Conservation (phyloP, 1,140 invertebrate species). For the Melitaea cinxia region DNA sequence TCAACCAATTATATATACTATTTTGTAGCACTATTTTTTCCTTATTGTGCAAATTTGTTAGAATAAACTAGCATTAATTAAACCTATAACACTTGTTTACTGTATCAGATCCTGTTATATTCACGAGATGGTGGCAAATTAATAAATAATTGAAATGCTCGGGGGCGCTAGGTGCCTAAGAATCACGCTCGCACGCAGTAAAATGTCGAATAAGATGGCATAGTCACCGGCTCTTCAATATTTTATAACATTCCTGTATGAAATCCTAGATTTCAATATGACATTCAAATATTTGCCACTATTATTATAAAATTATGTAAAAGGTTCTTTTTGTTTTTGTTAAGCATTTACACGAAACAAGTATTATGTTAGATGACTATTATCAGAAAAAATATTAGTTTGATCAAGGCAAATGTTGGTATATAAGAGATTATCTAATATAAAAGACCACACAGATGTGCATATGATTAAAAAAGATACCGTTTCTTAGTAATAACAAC, state of each 20-base stretch:
- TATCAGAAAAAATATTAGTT: no score
- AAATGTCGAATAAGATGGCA: constrained; percentile 21
- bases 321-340: not conserved
- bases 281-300: not conserved
- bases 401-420: no score
- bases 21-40: not conserved
- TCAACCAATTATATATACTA: not conserved
- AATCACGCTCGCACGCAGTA: constrained; percentile 33
- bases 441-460: no score
- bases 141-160: constrained; percentile 51
- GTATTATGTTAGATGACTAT: no score
- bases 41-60: not conserved
- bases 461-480: no score
- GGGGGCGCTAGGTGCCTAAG: constrained; percentile 41
- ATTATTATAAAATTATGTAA: not conserved
- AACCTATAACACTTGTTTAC: constrained; percentile 40
- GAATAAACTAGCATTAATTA: constrained; percentile 40
- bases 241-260: not conserved
- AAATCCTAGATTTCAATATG: not conserved
- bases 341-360: no score
- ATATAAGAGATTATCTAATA: no score
- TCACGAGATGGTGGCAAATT: constrained; percentile 44
- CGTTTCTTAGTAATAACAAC: no score
- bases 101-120: constrained; percentile 40
- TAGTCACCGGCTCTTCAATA: not conserved